Conservation (phyloP, 2,797 vertebrate genomes). For the Ceyx erithaca region DNA sequence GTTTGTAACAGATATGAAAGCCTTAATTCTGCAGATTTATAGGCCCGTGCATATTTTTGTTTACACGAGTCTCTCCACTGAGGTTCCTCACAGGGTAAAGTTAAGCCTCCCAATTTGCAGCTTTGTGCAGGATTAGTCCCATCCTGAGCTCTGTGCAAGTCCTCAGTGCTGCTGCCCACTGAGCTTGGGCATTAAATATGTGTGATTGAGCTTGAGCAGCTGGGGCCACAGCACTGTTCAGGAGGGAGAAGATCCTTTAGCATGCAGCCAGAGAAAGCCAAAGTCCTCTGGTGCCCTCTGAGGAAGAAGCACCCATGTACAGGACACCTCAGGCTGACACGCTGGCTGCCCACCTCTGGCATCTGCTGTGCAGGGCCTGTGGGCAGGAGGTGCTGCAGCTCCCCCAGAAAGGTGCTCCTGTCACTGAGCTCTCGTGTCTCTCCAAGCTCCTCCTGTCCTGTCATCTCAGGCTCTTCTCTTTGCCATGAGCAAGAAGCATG, state of each 20-base stretch:
- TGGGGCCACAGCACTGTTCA: neutral
- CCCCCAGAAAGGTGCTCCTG: neutral
- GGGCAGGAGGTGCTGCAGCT: neutral
- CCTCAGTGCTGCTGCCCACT: neutral
- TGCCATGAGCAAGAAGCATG: neutral
- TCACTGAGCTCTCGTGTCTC: neutral
- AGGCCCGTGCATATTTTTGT: neutral
- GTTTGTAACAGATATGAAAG: neutral
- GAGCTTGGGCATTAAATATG: neutral
- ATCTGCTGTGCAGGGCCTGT: neutral
- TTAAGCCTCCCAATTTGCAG: neutral
- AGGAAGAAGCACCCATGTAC: neutral
- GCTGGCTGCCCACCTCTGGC: neutral
- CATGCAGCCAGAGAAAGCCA: neutral
- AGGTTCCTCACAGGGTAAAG: neutral
- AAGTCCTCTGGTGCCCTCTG: conserved; percentile 26
- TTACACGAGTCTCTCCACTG: neutral
- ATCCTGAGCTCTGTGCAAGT: neutral
- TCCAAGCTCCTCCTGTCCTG: neutral
- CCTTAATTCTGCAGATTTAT: conserved; percentile 9
- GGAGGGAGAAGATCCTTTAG: neutral
- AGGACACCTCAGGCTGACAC: accelerated
- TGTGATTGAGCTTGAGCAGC: neutral
- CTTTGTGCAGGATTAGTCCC: neutral
- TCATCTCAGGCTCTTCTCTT: neutral